phyloP scores from a whole-genome alignment of 64 coral and sea anemone species.

The Dendrophyllia cribrosa region DNA sequence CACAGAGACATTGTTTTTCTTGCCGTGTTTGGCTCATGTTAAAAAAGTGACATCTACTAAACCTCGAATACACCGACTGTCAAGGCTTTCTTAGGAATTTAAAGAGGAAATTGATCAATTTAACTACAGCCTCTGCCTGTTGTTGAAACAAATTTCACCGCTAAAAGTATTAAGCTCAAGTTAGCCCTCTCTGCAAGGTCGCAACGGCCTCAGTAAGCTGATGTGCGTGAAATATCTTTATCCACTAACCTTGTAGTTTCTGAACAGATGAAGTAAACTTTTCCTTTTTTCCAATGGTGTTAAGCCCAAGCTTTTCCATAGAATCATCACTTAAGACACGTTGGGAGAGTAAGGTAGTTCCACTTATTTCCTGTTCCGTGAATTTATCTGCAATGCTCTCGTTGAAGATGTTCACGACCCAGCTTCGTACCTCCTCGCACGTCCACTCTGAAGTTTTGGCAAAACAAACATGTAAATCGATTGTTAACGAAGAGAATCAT shows the following conservation, averaged over 20 bases:
- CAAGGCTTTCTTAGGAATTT: no score
- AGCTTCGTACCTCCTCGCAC: conserved; percentile 44
- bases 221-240: no score
- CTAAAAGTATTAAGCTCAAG: no score
- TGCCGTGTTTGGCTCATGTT: no score
- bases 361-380: conserved; percentile 46
- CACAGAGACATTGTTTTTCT: no score
- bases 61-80: no score
- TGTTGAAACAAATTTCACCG: no score
- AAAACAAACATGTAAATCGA: conserved; percentile 5
- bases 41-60: no score
- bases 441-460: conserved; percentile 35
- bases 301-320: conserved; percentile 38
- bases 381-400: conserved; percentile 39
- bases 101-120: no score
- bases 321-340: neutral
- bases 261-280: conserved; percentile 58
- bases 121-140: no score
- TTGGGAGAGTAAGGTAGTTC: conserved; percentile 20
- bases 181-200: no score
- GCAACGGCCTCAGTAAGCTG: no score
- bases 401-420: conserved; percentile 21
- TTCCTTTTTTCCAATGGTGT: conserved; percentile 62
- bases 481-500: neutral
- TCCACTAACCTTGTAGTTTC: conserved; percentile 23